These are phyloP conservation scores for Atopsyche davidsoni DNA, from an alignment of 1,140 invertebrate genomes.

Conservation along the genomic window DNA sequence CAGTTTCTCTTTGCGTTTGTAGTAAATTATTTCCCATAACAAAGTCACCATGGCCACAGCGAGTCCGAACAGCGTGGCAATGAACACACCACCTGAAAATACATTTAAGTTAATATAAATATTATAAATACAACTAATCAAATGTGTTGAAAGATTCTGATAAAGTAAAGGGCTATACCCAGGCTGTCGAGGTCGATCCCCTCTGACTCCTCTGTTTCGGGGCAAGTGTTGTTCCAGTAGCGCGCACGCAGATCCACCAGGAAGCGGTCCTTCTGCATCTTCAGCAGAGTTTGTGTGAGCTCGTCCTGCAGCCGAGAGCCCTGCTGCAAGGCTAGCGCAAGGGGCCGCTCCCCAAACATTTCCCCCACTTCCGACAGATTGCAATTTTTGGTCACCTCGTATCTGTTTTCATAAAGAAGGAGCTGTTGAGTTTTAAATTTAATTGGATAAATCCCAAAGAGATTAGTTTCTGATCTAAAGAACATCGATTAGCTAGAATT, in stretches of 20 bases:
- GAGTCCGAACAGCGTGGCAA: conserved; percentile 78
- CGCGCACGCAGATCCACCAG: conserved; percentile 70
- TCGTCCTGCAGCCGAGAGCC: conserved; percentile 75
- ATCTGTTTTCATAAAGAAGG: too few relatives aligned
- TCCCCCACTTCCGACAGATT: conserved; percentile 83
- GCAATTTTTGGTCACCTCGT: conserved; percentile 75
- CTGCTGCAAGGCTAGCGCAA: conserved; percentile 81
- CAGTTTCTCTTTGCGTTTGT: conserved; percentile 61
- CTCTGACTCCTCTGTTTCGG: conserved; percentile 71
- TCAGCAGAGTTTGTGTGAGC: conserved; percentile 70
- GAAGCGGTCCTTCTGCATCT: conserved; percentile 78
- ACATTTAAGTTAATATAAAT: too few relatives aligned
- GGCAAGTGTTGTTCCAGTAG: conserved; percentile 80
- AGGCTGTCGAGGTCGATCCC: conserved; percentile 83
- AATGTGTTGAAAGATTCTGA: too few relatives aligned
- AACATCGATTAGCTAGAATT: too few relatives aligned
- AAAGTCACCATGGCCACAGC: conserved; percentile 76
- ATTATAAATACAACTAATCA: too few relatives aligned
- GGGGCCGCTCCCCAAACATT: conserved; percentile 82
- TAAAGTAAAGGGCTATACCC: too few relatives aligned
- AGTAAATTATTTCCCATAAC: conserved; percentile 72
- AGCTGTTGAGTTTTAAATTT: too few relatives aligned
- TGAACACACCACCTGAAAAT: conserved; percentile 79
- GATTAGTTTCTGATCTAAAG: too few relatives aligned
- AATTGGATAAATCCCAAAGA: too few relatives aligned